Evolutionary conservation across 2,113 vertebrate species (phyloP), one percentile per base, ranked within the genome.

Genomic region (Percopsis transmontana): DNA sequence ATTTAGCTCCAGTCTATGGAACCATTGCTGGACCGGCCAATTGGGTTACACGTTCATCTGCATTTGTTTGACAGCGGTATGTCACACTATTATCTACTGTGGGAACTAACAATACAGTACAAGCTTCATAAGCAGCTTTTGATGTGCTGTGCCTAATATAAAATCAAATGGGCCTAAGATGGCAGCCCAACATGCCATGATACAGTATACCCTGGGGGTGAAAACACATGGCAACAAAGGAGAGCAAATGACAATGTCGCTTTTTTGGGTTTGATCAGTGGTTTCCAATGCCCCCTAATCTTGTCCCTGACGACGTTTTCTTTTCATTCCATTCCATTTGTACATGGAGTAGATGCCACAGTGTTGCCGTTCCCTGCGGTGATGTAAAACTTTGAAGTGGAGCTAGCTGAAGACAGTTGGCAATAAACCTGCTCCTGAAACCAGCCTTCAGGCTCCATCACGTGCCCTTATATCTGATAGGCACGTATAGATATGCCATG

Each of bases 161-260:
- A 10, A 16, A 45, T 14, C n/a, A 39, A 3, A 38, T 20, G 27
- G 8, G 27, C 27, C 27, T 33, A 33, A 33, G 51, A 15, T 61
- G 55, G 23, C 48, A 27, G 27, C 8, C 27, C 27, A 33, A 33
- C n/a, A n/a, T 13, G 38, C 7, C 18, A 15, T 24, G 45, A 42
- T 60, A 41, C 54, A 60, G 20, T 48, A 54, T 18, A 48, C 58
- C 33, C 60, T 38, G 14, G 38, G 54, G 66, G 61, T 1, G 6
- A 21, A 48, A 52, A 38, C 45, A 51, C 27, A 44, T 38, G 62
- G 47, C 58, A 58, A 52, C 41, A 77, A 62, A 45, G 66, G 27
- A 27, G 39, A 33, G 24, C 24, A 57, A 62, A 76, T 51, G 1
- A 52, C 42, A 39, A 47, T 60, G 19, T 58, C 10, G 45, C 68